A percentile compares a stretch with the other conserved stretches of the same genome.
phyloP scores from a whole-genome alignment of 53 echinoderm and acorn worm species.

The Stichopus horrens region DNA sequence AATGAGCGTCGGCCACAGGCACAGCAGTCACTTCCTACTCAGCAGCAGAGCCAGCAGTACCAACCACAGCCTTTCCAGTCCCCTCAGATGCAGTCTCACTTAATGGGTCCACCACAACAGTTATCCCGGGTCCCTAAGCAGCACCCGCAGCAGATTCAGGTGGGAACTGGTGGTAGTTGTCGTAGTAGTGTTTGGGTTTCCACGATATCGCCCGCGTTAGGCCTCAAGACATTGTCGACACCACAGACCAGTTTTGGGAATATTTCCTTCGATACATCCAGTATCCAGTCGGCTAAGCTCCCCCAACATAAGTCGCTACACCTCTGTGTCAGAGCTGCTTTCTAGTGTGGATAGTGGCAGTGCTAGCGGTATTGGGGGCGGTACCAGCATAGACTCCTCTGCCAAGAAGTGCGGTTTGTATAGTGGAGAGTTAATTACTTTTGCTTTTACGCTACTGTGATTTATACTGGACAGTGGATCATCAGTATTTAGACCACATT shows the following conservation, averaged over 20 bases:
- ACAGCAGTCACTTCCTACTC: slow-evolving; percentile 11
- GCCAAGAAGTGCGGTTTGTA: too few relatives aligned
- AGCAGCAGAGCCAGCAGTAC: slow-evolving; percentile 15
- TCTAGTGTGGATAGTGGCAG: slow-evolving; percentile 6
- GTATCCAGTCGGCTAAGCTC: slow-evolving; percentile 15
- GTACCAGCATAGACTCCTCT: too few relatives aligned
- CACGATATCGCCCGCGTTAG: slow-evolving; percentile 11
- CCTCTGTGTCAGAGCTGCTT: slow-evolving; percentile 11
- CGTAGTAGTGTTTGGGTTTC: slow-evolving; percentile 7
- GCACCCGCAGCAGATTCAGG: background rate
- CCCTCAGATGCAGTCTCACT: slow-evolving; percentile 6
- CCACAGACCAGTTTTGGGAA: slow-evolving; percentile 15
- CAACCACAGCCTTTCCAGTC: slow-evolving; percentile 15
- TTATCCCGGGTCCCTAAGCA: slow-evolving; percentile 11
- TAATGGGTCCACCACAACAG: slow-evolving; percentile 4
- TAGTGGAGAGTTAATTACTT: too few relatives aligned
- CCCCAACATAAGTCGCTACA: slow-evolving; percentile 15
- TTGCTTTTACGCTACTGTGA: too few relatives aligned
- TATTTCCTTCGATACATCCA: slow-evolving; percentile 15
- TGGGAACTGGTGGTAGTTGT: slow-evolving; percentile 11
- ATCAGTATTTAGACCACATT: too few relatives aligned
- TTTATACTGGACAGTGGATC: too few relatives aligned
- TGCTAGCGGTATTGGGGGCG: too few relatives aligned
- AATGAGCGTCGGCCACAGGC: slow-evolving; percentile 15
- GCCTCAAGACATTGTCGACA: background rate